phyloP scores from a whole-genome alignment of 2,888 invertebrate species.

The Megastigmus dorsalis region DNA sequence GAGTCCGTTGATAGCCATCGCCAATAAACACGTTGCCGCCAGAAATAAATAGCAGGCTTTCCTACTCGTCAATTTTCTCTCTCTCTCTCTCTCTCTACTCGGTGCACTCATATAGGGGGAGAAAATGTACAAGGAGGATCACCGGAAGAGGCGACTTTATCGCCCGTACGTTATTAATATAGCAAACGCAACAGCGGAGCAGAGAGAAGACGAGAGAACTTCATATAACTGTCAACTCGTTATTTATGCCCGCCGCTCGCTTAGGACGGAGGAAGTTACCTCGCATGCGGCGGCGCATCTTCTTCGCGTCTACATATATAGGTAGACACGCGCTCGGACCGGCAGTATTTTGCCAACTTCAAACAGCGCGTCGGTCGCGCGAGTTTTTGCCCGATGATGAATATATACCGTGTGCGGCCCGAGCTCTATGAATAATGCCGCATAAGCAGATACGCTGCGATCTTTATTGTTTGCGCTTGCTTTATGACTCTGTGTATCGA shows the following conservation, averaged over 20 bases:
- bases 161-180: constrained; percentile 51
- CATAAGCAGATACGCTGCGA: too few relatives aligned
- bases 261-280: too few relatives aligned
- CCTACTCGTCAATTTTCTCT: constrained; percentile 32
- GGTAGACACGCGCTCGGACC: too few relatives aligned
- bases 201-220: constrained; percentile 47
- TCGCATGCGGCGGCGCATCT: too few relatives aligned
- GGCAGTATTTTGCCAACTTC: constrained; percentile 35
- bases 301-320: too few relatives aligned
- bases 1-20: constrained; percentile 42
- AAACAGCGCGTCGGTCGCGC: constrained; percentile 16
- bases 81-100: too few relatives aligned
- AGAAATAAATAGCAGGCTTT: constrained; percentile 44
- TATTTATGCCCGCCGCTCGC: constrained; percentile 52
- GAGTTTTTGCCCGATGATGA: constrained; percentile 31
- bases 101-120: background rate
- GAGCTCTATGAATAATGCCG: too few relatives aligned
- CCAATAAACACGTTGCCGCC: constrained; percentile 45
- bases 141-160: constrained; percentile 48
- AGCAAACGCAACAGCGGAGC: too few relatives aligned
- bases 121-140: background rate
- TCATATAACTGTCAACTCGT: constrained; percentile 50
- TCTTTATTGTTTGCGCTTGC: too few relatives aligned
- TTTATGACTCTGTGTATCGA: too few relatives aligned
- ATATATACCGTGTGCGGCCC: constrained; percentile 20